Conservation (phyloP, 2,113 vertebrate species). For the Ramphastos sulfuratus region DNA sequence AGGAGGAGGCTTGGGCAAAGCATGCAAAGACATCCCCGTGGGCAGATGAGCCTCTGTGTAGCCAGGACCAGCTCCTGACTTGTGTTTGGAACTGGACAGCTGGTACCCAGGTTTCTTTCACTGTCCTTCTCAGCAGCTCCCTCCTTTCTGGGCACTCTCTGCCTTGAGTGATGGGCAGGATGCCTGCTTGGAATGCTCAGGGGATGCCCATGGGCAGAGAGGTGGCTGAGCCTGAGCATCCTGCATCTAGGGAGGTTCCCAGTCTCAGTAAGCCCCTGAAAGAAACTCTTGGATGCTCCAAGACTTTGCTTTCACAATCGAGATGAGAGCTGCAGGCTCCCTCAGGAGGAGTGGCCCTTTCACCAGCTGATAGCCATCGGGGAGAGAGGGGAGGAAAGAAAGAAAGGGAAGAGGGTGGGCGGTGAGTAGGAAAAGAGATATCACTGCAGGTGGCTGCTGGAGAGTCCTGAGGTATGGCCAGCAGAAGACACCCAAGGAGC, state of each 20-base stretch:
- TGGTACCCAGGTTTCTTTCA: not conserved
- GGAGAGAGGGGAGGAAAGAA: not conserved
- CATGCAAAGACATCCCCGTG: accelerated
- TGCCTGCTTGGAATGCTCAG: not conserved
- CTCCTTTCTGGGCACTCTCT: not conserved
- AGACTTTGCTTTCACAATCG: constrained; percentile 30
- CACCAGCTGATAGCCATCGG: constrained; percentile 43
- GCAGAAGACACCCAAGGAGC: constrained; percentile 13
- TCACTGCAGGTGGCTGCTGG: constrained; percentile 7
- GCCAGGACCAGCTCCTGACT: not conserved
- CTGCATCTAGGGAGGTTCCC: not conserved
- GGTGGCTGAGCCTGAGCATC: not conserved
- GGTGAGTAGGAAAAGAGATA: constrained; percentile 43
- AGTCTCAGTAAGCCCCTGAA: not conserved
- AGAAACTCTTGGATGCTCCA: constrained; percentile 16
- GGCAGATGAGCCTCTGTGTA: not conserved
- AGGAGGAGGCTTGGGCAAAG: not conserved
- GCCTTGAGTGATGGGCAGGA: not conserved
- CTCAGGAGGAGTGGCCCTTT: constrained; percentile 46
- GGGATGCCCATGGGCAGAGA: not conserved
- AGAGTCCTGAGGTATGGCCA: not conserved
- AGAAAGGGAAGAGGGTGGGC: constrained; percentile 23
- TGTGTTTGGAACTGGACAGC: not conserved
- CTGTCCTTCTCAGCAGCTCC: not conserved
- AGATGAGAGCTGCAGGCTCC: constrained; percentile 27